Evolutionary conservation across 2,113 vertebrate species (phyloP).

Genomic region (Bungarus multicinctus): DNA sequence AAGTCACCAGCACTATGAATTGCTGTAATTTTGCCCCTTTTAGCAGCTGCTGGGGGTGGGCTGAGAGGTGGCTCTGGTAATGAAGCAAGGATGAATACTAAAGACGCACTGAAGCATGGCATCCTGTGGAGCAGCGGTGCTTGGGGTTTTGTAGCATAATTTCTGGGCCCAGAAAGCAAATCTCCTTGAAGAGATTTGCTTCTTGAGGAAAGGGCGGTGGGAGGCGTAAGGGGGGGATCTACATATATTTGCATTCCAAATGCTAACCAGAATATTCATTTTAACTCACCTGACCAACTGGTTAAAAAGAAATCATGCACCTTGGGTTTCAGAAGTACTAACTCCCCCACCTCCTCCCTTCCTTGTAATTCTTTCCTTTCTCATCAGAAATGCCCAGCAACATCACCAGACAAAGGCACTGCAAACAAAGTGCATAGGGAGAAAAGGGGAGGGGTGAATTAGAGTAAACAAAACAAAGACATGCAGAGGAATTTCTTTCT

Average conservation of each 20-base stretch:
- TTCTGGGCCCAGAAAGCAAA: conserved; percentile 15
- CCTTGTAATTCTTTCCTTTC: conserved; percentile 59
- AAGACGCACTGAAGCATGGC: conserved; percentile 40
- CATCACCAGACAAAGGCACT: conserved; percentile 70
- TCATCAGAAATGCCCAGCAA: conserved; percentile 80
- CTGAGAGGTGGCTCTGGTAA: conserved; percentile 55
- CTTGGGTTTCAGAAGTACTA: conserved; percentile 28
- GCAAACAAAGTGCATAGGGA: conserved; percentile 74
- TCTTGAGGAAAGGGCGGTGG: conserved; percentile 25
- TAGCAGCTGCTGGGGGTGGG: conserved; percentile 66
- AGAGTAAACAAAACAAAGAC: conserved; percentile 52
- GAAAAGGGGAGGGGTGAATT: conserved; percentile 55
- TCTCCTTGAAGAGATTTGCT: conserved; percentile 46
- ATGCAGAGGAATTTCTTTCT: conserved; percentile 78
- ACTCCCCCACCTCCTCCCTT: conserved; percentile 33
- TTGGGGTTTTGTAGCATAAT: conserved; percentile 31
- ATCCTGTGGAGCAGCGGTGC: conserved; percentile 42
- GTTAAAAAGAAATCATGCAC: conserved; percentile 41
- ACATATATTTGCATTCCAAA: neutral
- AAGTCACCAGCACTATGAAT: conserved; percentile 64
- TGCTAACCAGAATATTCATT: neutral
- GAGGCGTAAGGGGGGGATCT: neutral
- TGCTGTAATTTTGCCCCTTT: conserved; percentile 55
- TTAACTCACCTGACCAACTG: conserved; percentile 58
- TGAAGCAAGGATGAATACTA: conserved; percentile 55